Evolutionary conservation across 2,797 vertebrate species (phyloP), one percentile per base, ranked within the genome.

Genomic region (Amblyraja radiata): DNA sequence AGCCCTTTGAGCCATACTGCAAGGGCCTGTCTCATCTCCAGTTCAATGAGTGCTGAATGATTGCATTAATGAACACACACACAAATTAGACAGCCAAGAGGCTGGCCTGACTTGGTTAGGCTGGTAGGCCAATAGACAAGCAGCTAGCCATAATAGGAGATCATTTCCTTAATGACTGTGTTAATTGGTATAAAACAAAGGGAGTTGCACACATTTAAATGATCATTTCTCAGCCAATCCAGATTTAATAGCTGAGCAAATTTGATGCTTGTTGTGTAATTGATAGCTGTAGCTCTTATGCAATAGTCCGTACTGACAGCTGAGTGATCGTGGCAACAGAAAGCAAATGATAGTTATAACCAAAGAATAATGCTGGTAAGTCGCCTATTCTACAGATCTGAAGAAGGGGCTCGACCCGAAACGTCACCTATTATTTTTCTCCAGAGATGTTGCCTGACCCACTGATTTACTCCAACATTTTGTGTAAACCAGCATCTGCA

Each of bases 161-260:
- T 94, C 94, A 95, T 96, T 96, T 96, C 97, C 98, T 98, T 97
- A 98, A 98, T 98, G 97, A 97, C 97, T 97, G 96, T 97, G 97
- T 97, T 98, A 99, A 99, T 98, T 98, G 98, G 97, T 97, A 97
- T 97, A 97, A 98, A 97, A 98, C 98, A 98, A 97, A 98, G 97
- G 97, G 97, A 96, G 93, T 98, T 97, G 97, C 97, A 96, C 97
- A 97, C 97, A 98, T 98, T 98, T 97, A 98, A 97, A 97, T 97
- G 97, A 97, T 97, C 96, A 97, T 97, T 97, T 97, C 97, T 97
- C 95, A 95, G 97, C 97, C 97, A 97, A 98, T 96, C 97, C 96
- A 96, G 97, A 97, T 97, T 97, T 97, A 97, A 97, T 97, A 97
- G 96, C 95, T 96, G 97, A 96, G 95, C 95, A 96, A 96, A 95